phyloP scores from a whole-genome alignment of 2,797 vertebrate species.

The Jordanella pulchra region DNA sequence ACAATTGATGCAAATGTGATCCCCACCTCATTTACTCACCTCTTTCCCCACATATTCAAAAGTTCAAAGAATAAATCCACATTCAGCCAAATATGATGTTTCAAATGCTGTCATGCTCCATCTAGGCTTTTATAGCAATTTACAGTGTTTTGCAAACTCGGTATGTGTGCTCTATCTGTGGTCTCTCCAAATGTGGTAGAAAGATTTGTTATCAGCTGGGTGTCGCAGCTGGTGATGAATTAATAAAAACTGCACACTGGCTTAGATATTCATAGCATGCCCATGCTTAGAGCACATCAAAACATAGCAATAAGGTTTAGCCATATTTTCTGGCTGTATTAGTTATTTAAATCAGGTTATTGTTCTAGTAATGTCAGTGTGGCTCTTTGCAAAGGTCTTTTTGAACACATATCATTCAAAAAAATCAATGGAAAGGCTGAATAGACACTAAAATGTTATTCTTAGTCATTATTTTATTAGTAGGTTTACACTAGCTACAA shows the following conservation, averaged over 20 bases:
- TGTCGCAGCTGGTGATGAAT: slow-evolving; percentile 45
- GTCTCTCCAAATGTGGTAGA: slow-evolving; percentile 25
- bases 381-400: background rate
- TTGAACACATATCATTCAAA: background rate
- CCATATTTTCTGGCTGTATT: slow-evolving; percentile 2
- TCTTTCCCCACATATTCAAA: slow-evolving; percentile 9
- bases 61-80: slow-evolving; percentile 10
- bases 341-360: slow-evolving; percentile 8
- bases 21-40: slow-evolving; percentile 1
- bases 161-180: slow-evolving; percentile 2
- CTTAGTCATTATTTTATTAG: too few species aligned
- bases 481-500: background rate
- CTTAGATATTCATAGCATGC: slow-evolving; percentile 18
- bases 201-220: slow-evolving; percentile 33
- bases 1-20: slow-evolving; percentile 13
- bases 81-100: slow-evolving; percentile 8
- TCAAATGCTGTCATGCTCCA: slow-evolving; percentile 6
- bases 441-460: background rate
- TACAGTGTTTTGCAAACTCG: slow-evolving; percentile 12
- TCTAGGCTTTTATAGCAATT: slow-evolving; percentile 9
- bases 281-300: slow-evolving; percentile 19
- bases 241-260: slow-evolving; percentile 28
- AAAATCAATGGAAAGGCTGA: background rate
- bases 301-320: slow-evolving; percentile 15
- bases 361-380: slow-evolving; percentile 7